Evolutionary conservation across 1,140 invertebrate species (phyloP), one percentile per base, ranked within the genome.

Genomic region (Brachionus rubens): DNA sequence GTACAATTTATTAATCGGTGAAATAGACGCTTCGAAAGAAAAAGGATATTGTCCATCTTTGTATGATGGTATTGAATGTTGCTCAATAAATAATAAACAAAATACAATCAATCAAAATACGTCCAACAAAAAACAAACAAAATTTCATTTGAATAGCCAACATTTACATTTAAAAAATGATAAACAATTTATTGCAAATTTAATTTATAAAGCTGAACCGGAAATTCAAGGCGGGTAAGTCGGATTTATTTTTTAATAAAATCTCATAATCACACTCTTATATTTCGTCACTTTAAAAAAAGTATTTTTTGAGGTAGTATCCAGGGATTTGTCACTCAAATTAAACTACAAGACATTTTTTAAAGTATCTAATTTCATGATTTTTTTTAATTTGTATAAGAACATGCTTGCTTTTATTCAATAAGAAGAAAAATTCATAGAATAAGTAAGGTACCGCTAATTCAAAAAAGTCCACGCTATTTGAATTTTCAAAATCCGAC

Each of bases 191-290:
- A 91, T 96, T 78, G 89, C 89, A 77, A 89, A 90, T 77, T 86
- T 95, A 16, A 92, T 95, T 79, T 89, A 89, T 33, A 87, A 91
- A 77, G 92, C 92, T 36, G 92, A 94, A 84, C 92, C 92, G n/a
- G 83, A 85, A 48, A 77, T 84, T n/a, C 78, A 79, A 43, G 83
- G 81, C 77, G 82, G 80, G 33, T 36, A 36, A 36, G 82, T 83
- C 77, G n/a, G 79, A 78, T 77, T 0, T 21, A 30, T 54, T 12
- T 12, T 77, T 54, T 46, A 33, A 43, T 41, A 21, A 10, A 19
- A 14, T 36, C 52, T n/a, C n/a, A 7, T n/a, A n/a, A n/a, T n/a
- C n/a, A n/a, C n/a, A n/a, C n/a, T n/a, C n/a, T n/a, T n/a, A n/a
- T n/a, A n/a, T 33, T 14, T 19, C n/a, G 2, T 59, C n/a, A 4